These are phyloP conservation scores for Catocala sponsa DNA, from an alignment of 2,888 invertebrate genomes.

Conservation along the genomic window DNA sequence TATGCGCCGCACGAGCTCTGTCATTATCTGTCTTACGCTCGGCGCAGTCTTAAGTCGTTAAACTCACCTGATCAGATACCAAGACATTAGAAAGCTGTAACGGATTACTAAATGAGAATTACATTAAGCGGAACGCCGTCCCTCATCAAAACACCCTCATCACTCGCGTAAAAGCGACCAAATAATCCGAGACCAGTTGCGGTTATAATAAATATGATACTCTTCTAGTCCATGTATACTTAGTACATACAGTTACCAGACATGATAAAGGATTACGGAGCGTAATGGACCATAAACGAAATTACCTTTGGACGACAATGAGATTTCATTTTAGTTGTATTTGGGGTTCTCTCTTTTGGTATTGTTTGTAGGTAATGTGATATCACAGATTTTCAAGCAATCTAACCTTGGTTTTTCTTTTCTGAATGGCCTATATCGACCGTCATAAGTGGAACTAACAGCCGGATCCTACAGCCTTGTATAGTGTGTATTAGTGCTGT, in stretches of 20 bases:
- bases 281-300: conserved; percentile 47
- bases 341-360: too few relatives aligned
- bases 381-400: too few relatives aligned
- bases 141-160: conserved; percentile 77
- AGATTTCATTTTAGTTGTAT: too few relatives aligned
- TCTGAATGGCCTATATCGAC: too few relatives aligned
- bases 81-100: conserved; percentile 59
- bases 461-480: too few relatives aligned
- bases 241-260: conserved; percentile 51
- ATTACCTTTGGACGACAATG: conserved; percentile 40
- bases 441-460: too few relatives aligned
- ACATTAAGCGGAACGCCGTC: conserved; percentile 63
- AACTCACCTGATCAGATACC: conserved; percentile 57
- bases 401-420: too few relatives aligned
- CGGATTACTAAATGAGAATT: conserved; percentile 68
- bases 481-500: too few relatives aligned
- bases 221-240: conserved; percentile 58
- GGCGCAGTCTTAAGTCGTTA: too few relatives aligned
- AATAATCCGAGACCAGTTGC: conserved; percentile 61
- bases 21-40: too few relatives aligned
- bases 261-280: conserved; percentile 43
- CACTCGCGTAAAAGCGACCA: conserved; percentile 67
- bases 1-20: too few relatives aligned
- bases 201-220: conserved; percentile 64
- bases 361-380: too few relatives aligned